Evolutionary conservation across 2,888 invertebrate species (phyloP), one percentile per base, ranked within the genome.

Genomic region (Euphydryas editha): DNA sequence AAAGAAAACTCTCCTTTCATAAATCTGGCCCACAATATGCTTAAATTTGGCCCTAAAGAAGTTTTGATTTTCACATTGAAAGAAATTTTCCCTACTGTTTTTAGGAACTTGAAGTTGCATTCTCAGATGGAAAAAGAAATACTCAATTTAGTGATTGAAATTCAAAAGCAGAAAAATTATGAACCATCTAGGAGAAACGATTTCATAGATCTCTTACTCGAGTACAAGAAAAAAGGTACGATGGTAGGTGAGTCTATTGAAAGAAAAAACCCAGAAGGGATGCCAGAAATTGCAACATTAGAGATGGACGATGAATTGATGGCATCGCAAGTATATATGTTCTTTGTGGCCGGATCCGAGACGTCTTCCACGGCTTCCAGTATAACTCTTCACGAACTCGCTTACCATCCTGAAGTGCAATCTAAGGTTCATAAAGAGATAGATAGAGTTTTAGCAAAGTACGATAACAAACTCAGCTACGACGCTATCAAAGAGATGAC

Each of bases 301-400:
- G 76, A 76, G 30, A 36, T 83, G 6, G 78, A 81, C 30, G 79
- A 81, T 30, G 68, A 74, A 5, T 20, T 81, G 13, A 75, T 85
- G 49, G 76, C 80, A 4, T 81, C 81, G 0, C 82, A 83, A 62
- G 78, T 79, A 1, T 76, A 82, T 36, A 70, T 79, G 4, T 82
- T 84, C 67, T 83, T 81, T 64, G 77, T 77, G 0, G 88, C 87
- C 11, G 88, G 88, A 1, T 86, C 84, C 61, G 88, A 87, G 68
- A 86, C 88, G 0, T 86, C 87, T 0, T 83, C 87, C 6, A 79
- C 83, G 0, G 76, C 83, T 0, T 76, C 86, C n/a, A 83, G 83
- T 71, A 84, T 78, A 46, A 76, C 80, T 3, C 67, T 84, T 1
- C 84, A 86, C 59, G 74, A 78, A 57, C 73, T 88, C 1, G 86